Conservation (phyloP, 2,888 invertebrate genomes). For the Chirona hameri region DNA sequence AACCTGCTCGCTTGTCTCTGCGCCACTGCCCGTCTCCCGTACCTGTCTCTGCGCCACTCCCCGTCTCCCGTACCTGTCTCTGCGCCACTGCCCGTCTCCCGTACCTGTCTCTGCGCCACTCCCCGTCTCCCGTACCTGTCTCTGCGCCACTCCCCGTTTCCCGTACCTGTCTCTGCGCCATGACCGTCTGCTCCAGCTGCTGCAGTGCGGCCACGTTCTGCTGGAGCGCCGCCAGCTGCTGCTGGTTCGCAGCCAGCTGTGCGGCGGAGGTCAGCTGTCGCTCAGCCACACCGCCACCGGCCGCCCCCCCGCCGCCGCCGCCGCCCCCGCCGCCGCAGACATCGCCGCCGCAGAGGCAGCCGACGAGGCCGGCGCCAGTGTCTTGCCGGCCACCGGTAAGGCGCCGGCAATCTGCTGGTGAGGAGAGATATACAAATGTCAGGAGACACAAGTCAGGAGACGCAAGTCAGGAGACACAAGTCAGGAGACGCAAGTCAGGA, state of each 20-base stretch:
- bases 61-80: no score
- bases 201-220: constrained; percentile 41
- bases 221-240: constrained; percentile 39
- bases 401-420: no score
- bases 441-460: no score
- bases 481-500: no score
- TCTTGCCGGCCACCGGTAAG: no score
- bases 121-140: background rate
- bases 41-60: background rate
- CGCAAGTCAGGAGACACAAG: no score
- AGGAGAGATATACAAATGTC: no score
- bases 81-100: background rate
- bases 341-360: no score
- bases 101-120: constrained; percentile 33
- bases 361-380: no score
- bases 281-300: background rate
- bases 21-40: background rate
- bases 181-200: constrained; percentile 40
- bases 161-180: constrained; percentile 33
- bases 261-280: constrained; percentile 44
- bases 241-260: constrained; percentile 38
- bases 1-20: constrained; percentile 38
- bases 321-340: background rate
- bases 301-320: background rate
- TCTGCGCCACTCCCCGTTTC: background rate